Conservation (phyloP, 2,797 vertebrate genomes). For the Serranus cabrilla region DNA sequence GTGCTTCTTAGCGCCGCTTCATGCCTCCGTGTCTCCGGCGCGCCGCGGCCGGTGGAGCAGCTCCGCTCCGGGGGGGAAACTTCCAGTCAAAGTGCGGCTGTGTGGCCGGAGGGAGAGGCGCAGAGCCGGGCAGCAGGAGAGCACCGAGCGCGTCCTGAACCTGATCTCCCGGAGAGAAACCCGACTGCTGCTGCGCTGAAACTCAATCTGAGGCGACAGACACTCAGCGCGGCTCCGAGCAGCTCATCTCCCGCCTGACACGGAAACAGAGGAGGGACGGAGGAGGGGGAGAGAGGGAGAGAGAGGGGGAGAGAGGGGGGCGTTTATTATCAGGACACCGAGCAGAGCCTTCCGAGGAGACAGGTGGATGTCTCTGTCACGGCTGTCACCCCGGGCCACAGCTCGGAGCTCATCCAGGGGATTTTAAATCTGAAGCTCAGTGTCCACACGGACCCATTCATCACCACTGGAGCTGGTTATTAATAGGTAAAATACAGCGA, state of each 20-base stretch:
- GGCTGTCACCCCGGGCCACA: slow-evolving; percentile 6
- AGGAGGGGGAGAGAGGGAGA: neutral
- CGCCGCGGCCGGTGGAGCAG: slow-evolving; percentile 23
- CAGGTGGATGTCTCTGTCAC: slow-evolving; percentile 24
- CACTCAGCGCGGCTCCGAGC: slow-evolving; percentile 45
- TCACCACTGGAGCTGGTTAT: neutral
- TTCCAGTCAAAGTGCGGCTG: slow-evolving; percentile 50
- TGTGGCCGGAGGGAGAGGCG: neutral
- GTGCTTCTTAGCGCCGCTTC: slow-evolving; percentile 38
- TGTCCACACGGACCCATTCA: neutral
- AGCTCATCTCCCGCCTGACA: slow-evolving; percentile 25
- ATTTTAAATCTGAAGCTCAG: slow-evolving; percentile 1
- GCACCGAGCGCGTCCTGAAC: slow-evolving; percentile 17
- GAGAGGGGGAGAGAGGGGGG: neutral
- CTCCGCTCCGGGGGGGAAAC: slow-evolving; percentile 28
- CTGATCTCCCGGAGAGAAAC: slow-evolving; percentile 64
- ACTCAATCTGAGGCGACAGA: slow-evolving; percentile 62
- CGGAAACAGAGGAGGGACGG: slow-evolving; percentile 1
- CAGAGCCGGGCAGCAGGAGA: neutral
- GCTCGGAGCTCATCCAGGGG: neutral
- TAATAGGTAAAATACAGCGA: slow-evolving; percentile 13
- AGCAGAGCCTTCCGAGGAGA: slow-evolving; percentile 1
- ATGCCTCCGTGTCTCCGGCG: slow-evolving; percentile 41
- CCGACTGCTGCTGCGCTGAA: slow-evolving; percentile 54
- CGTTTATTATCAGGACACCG: slow-evolving; percentile 18